These are phyloP conservation scores for Murina feae DNA, from an alignment of 2,113 vertebrate genomes.

Conservation along the genomic window DNA sequence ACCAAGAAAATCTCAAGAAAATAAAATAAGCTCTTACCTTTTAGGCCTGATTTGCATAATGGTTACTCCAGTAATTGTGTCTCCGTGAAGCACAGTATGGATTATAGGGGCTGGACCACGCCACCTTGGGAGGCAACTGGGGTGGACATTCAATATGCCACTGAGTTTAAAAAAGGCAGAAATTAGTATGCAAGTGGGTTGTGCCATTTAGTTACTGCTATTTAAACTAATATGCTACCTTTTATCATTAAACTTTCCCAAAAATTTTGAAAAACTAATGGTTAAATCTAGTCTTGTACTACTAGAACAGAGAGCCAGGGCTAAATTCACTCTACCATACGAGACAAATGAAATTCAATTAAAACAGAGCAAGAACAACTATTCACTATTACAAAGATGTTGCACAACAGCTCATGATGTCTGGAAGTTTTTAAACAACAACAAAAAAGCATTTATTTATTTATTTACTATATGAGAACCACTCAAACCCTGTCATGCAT, in stretches of 20 bases:
- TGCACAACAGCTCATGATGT: neutral
- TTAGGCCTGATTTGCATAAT: slow-evolving; percentile 94
- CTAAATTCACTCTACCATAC: neutral
- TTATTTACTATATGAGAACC: neutral
- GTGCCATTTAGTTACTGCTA: neutral
- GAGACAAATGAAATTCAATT: neutral
- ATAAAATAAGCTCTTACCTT: slow-evolving; percentile 79
- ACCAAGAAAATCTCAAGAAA: neutral
- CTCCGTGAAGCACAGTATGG: slow-evolving; percentile 91
- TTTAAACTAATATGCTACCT: neutral
- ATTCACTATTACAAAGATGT: neutral
- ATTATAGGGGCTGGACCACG: slow-evolving; percentile 93
- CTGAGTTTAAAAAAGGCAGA: slow-evolving; percentile 77
- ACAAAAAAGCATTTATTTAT: neutral
- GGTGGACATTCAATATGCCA: slow-evolving; percentile 93
- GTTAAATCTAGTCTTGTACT: neutral
- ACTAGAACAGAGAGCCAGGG: neutral
- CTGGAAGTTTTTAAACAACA: neutral
- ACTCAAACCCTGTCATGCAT: neutral
- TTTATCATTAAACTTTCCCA: neutral
- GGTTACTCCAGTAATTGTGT: slow-evolving; percentile 90
- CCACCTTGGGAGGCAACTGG: slow-evolving; percentile 95
- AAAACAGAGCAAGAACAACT: neutral
- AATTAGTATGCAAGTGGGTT: slow-evolving; percentile 22
- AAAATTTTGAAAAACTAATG: neutral